Evolutionary conservation across 2,888 invertebrate species (phyloP), one percentile per base, ranked within the genome.

Genomic region (Lasioglossum figueresi): DNA sequence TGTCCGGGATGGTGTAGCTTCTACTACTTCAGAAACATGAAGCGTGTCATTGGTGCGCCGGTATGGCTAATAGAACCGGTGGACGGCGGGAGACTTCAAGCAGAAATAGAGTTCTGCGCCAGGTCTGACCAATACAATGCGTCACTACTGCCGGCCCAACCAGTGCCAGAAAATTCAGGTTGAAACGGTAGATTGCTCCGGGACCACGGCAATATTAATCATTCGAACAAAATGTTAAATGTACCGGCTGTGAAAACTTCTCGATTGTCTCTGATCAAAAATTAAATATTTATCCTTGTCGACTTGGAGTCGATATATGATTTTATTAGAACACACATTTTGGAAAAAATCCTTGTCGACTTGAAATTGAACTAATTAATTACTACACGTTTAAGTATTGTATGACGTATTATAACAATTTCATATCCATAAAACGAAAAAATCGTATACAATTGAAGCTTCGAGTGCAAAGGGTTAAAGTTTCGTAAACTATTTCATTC

Each of bases 11-110:
- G 59, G 83, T 43, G 59, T 74, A 74, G 76, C 56, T 73, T 82
- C 43, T 74, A 45, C 73, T 76, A 68, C 83, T 83, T 83, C 48
- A 83, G 83, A 83, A 83, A 77, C 82, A 63, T 16, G 59, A 31
- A 43, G 23, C 56, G 76, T 83, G 83, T 83, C 76, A 76, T 76
- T 83, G 76, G 73, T 70, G 27, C 40, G 16, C 68, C 73, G 73
- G 73, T 77, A 83, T 83, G 37, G 31, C 73, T 74, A 83, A 73
- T 82, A 82, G 76, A 68, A 52, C 56, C 45, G 19, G 56, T 59
- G 76, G 52, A 83, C 66, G 31, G n/a, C 31, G 40, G n/a, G 48
- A 68, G 73, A 83, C 75, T 78, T 82, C 45, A 34, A 40, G 48
- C 66, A 76, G 71, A 79, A 40, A 76, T 56, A 73, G 73, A 79